Conservation (phyloP, 2,797 vertebrate species). For the Syngnathus acus region DNA sequence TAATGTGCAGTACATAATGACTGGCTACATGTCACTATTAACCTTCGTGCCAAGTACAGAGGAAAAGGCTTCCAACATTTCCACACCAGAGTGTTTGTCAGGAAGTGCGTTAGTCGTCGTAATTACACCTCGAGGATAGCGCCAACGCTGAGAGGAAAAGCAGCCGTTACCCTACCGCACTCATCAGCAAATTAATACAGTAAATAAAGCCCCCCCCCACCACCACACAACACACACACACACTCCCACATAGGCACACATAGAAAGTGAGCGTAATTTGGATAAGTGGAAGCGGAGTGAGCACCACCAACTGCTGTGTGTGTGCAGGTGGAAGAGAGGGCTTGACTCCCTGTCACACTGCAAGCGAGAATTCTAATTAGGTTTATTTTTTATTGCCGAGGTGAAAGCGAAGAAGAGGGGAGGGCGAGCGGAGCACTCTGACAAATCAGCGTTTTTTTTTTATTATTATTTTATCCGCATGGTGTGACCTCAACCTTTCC, state of each 20-base stretch:
- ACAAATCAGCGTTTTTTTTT: constrained; percentile 6
- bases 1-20: neutral
- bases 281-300: constrained; percentile 1
- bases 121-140: constrained; percentile 12
- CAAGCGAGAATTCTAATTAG: constrained; percentile 61
- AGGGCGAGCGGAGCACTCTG: neutral
- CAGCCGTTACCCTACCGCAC: constrained; percentile 26
- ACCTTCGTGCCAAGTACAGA: neutral
- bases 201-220: constrained; percentile 37
- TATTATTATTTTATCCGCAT: neutral
- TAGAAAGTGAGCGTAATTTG: constrained; percentile 1
- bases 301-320: constrained; percentile 1
- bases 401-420: constrained; percentile 28
- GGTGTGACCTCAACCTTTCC: constrained; percentile 3
- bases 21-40: neutral
- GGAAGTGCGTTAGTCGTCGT: neutral
- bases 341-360: constrained; percentile 28
- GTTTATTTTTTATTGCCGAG: constrained; percentile 53
- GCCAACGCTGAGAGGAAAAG: constrained; percentile 44
- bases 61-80: neutral
- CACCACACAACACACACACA: neutral
- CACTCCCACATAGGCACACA: neutral
- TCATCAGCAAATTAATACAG: constrained; percentile 55
- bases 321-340: neutral
- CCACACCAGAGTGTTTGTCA: neutral